Evolutionary conservation across 2,113 vertebrate species (phyloP).

Genomic region (Ameiurus melas): DNA sequence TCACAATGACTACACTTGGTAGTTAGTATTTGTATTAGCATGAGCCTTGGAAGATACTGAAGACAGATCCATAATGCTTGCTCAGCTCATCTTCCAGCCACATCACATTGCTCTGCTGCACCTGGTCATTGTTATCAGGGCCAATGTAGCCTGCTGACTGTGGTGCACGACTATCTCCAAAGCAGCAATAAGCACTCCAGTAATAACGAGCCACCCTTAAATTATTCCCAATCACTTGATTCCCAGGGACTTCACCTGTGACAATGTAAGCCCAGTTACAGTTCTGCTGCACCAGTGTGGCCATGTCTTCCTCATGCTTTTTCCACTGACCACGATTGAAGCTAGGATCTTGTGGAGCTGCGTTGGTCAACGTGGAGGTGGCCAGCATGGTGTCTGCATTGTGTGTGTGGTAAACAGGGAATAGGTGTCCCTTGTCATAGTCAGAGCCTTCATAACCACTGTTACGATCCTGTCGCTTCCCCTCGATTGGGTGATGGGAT

Average conservation of each 20-base stretch:
- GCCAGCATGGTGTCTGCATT: constrained; percentile 38
- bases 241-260: constrained; percentile 47
- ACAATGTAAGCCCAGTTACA: constrained; percentile 31
- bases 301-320: constrained; percentile 33
- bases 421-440: constrained; percentile 54
- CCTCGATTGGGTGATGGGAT: neutral
- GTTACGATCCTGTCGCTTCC: constrained; percentile 42
- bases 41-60: constrained; percentile 11
- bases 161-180: too few species aligned
- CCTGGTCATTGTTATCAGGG: constrained; percentile 34
- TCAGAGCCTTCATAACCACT: constrained; percentile 29
- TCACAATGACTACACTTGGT: neutral
- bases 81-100: constrained; percentile 2
- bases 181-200: constrained; percentile 52
- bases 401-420: constrained; percentile 49
- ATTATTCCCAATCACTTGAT: constrained; percentile 10
- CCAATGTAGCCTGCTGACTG: constrained; percentile 28
- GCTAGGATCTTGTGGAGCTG: constrained; percentile 37
- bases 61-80: neutral
- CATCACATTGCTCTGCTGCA: neutral
- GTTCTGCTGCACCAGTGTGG: neutral
- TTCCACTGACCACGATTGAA: constrained; percentile 49
- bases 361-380: constrained; percentile 56
- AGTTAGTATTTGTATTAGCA: constrained; percentile 22
- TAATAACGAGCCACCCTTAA: constrained; percentile 44